Conservation (phyloP, 2,888 invertebrate genomes). For the Campoletis raptor region DNA sequence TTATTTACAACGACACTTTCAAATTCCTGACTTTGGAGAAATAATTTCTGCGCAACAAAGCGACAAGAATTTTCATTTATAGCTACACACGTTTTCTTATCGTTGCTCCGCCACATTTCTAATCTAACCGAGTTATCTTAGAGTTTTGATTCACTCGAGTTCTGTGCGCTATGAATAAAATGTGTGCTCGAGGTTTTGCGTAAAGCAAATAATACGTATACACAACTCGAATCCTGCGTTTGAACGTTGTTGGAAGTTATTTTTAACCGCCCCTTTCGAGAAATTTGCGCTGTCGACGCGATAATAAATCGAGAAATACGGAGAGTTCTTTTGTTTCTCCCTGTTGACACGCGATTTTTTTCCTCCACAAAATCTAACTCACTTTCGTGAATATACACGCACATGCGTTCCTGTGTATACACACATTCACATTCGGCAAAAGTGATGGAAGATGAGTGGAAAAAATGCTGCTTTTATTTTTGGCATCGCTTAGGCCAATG, state of each 20-base stretch:
- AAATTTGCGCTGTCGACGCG: conserved; percentile 53
- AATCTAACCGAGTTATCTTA: conserved; percentile 56
- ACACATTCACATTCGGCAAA: conserved; percentile 11
- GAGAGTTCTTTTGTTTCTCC: conserved; percentile 65
- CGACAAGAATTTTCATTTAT: conserved; percentile 57
- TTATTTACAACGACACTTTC: conserved; percentile 36
- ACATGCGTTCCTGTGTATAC: neutral
- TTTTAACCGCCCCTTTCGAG: conserved; percentile 63
- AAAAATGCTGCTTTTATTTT: conserved; percentile 59
- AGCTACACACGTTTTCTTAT: conserved; percentile 35
- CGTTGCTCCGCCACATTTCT: conserved; percentile 30
- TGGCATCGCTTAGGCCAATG: conserved; percentile 60
- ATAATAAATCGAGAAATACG: conserved; percentile 63
- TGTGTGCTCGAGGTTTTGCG: conserved; percentile 6
- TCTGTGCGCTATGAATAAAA: conserved; percentile 12
- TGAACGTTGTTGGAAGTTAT: conserved; percentile 60
- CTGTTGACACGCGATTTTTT: conserved; percentile 60
- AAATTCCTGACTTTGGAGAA: conserved; percentile 52
- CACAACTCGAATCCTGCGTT: conserved; percentile 36
- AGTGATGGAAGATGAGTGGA: conserved; percentile 8
- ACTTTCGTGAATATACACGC: neutral
- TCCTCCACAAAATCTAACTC: conserved; percentile 8
- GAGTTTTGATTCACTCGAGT: conserved; percentile 57
- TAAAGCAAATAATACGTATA: conserved; percentile 1
- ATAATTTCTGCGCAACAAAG: conserved; percentile 58